phyloP scores from a whole-genome alignment of 30 jellyfish, hydroid and myxozoan species.

The Hydractinia symbiolongicarpus region DNA sequence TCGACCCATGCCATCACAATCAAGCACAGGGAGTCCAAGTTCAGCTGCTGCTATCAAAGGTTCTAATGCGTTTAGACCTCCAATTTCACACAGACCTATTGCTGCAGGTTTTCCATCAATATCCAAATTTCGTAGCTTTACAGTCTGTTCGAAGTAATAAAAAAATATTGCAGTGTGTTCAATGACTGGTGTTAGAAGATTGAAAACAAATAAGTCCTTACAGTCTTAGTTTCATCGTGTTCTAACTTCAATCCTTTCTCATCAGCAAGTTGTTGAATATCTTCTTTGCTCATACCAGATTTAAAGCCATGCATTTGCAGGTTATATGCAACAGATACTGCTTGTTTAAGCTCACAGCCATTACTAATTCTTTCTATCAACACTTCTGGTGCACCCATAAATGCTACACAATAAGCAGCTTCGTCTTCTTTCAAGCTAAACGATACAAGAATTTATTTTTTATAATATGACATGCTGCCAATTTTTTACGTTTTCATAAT shows the following conservation, averaged over 20 bases:
- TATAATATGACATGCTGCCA: neutral
- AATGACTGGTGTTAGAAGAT: no score
- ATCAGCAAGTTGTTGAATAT: neutral
- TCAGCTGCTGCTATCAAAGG: conserved; percentile 42
- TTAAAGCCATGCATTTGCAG: conserved; percentile 15
- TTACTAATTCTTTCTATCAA: conserved; percentile 39
- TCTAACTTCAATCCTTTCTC: conserved; percentile 1
- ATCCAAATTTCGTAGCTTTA: no score
- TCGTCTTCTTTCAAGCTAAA: conserved; percentile 11
- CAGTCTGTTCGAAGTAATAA: no score
- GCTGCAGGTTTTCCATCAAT: neutral
- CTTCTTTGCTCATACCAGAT: neutral
- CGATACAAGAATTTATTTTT: neutral
- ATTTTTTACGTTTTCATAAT: neutral
- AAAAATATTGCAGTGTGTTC: no score
- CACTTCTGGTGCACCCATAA: conserved; percentile 60
- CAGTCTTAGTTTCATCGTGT: neutral
- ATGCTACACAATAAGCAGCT: conserved; percentile 32
- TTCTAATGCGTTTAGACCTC: conserved; percentile 57
- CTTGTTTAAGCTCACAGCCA: conserved; percentile 31
- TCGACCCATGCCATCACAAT: conserved; percentile 76
- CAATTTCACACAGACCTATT: conserved; percentile 33
- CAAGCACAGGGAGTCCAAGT: conserved; percentile 58
- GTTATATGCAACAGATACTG: neutral
- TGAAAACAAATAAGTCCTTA: no score